Conservation (phyloP, 2,888 invertebrate species). For the Brachyptera putata region DNA sequence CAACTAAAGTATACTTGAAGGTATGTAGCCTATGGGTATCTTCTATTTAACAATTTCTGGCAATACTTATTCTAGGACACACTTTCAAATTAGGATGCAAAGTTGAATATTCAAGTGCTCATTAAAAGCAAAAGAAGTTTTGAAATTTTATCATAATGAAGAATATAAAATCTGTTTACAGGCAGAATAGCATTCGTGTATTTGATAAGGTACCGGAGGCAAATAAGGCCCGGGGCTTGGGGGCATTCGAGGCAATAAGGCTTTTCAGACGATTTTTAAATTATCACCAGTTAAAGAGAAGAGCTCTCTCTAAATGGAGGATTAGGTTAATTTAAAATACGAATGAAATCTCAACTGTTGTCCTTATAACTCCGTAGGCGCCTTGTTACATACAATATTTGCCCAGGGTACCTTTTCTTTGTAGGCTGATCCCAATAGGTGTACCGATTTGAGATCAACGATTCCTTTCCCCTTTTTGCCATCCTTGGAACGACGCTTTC, state of each 20-base stretch:
- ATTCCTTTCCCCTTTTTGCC: constrained; percentile 90
- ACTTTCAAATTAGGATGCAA: not conserved
- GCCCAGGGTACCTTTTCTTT: constrained; percentile 86
- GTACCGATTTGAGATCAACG: constrained; percentile 94
- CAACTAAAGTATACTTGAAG: too few species aligned
- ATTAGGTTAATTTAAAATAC: constrained; percentile 11
- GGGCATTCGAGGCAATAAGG: constrained; percentile 2
- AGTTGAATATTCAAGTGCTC: not conserved
- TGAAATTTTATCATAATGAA: not conserved
- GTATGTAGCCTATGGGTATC: too few species aligned
- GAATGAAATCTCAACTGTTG: constrained; percentile 6
- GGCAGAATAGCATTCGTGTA: constrained; percentile 18
- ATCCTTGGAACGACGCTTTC: constrained; percentile 88
- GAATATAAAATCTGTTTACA: constrained; percentile 7
- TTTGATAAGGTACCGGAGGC: constrained; percentile 12
- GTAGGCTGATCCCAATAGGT: constrained; percentile 91
- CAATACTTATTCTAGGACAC: not conserved
- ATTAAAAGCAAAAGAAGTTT: not conserved
- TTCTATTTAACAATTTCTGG: too few species aligned
- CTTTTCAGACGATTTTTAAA: constrained; percentile 9
- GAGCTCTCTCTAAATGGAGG: constrained; percentile 6
- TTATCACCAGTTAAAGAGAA: constrained; percentile 11
- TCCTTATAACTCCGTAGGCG: constrained; percentile 8
- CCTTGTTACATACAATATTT: constrained; percentile 13
- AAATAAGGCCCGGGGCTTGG: constrained; percentile 6